Base-by-base conservation (phyloP, 2,113 vertebrate species). In the Maccullochella peelii region DNA sequence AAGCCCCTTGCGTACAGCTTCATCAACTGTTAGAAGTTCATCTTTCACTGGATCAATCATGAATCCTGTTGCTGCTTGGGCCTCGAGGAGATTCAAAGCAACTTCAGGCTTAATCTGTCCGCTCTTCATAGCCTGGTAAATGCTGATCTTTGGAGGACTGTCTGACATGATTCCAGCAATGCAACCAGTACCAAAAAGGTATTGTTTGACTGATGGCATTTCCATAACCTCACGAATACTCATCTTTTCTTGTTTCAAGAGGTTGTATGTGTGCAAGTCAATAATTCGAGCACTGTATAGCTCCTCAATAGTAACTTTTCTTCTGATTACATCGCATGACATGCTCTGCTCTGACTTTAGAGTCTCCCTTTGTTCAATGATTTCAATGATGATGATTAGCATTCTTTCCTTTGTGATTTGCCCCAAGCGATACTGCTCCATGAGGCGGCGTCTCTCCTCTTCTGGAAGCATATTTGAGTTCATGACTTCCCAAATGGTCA, bases 351-450 rank as follows among this genome's bases (percentile, higher is more conserved):
- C 97, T 70, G 95, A 93, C 58, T 95, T 95, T 40, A 97, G 86
- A 50, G 96, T 94, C 93, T 99, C 97, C 0, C 97, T 97, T 86
- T 97, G 97, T 93, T 99, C 97, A 0, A 99, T 97, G 63, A 99
- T 99, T 94, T 99, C 98, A 0, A 99, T 97, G 86, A 99, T 97
- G 49, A 99, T 98, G 77, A 99, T 95, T 58, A 99, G 95, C 97
- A 99, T 97, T 78, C 98, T 96, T 2, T 99, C 98, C 89, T 97
- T 99, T 66, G 97, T 97, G 68, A 99, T 96, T 0, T 94, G 95
- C 2, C 98, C 98, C 0, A 95, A 93, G 72, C 95, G 96, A 89
- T 97, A 99, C 87, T 99, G 97, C 2, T 97, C 96, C 94, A 99
- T 90, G 1, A 99, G 96, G 3, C 91, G 96, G 44, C 86, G 88